Evolutionary conservation across 2,888 invertebrate genomes (phyloP).

Genomic region (Caenorhabditis sp.): DNA sequence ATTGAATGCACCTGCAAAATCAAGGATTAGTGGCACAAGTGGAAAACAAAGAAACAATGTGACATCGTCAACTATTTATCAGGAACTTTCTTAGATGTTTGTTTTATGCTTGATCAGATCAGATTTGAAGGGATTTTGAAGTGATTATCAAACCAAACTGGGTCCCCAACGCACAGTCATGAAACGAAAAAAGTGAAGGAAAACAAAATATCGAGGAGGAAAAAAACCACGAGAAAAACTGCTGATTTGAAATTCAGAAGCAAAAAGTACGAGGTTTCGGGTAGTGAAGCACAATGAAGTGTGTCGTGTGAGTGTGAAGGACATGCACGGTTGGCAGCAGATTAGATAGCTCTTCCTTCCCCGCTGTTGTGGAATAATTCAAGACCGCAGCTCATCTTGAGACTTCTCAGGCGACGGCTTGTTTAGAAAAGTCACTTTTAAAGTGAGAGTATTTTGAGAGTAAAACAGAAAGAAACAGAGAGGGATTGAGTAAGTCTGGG

Average conservation of each 20-base stretch:
- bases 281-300: slow-evolving; percentile 51
- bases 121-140: not conserved
- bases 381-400: slow-evolving; percentile 45
- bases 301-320: slow-evolving; percentile 47
- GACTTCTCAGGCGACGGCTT: slow-evolving; percentile 11
- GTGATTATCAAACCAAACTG: not conserved
- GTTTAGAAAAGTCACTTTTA: slow-evolving; percentile 39
- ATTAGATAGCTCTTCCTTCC: slow-evolving; percentile 53
- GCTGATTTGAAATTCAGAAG: slow-evolving; percentile 42
- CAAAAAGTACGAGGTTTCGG: slow-evolving; percentile 28
- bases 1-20: slow-evolving; percentile 24
- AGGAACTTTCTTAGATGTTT: not conserved
- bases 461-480: slow-evolving; percentile 6
- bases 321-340: slow-evolving; percentile 55
- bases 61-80: slow-evolving; percentile 20
- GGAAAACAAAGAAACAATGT: slow-evolving; percentile 30
- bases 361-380: slow-evolving; percentile 54
- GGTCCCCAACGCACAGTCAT: not conserved
- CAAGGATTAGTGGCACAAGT: slow-evolving; percentile 17
- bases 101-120: slow-evolving; percentile 3
- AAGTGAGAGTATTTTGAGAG: slow-evolving; percentile 18
- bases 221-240: not conserved
- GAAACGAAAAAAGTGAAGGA: slow-evolving; percentile 7
- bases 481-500: slow-evolving; percentile 2
- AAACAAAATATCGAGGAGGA: not conserved